phyloP scores from a whole-genome alignment of 2,888 invertebrate genomes.

The Gonocerus acuteangulatus region DNA sequence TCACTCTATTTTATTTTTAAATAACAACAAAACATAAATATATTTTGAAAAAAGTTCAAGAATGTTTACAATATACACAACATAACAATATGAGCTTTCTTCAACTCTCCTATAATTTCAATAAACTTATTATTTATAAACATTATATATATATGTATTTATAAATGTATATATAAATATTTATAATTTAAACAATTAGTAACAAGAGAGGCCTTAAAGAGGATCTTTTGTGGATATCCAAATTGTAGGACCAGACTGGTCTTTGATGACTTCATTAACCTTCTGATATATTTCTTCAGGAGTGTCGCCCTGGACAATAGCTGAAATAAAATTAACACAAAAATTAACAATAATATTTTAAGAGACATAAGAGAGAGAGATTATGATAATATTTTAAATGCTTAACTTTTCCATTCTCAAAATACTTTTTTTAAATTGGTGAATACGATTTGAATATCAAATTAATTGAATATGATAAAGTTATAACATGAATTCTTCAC shows the following conservation, averaged over 20 bases:
- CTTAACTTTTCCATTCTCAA: too few species aligned
- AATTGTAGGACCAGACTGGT: slow-evolving; percentile 90
- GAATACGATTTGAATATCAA: too few species aligned
- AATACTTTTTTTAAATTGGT: too few species aligned
- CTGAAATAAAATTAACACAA: slow-evolving; percentile 47
- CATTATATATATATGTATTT: slow-evolving; percentile 21
- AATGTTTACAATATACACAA: slow-evolving; percentile 27
- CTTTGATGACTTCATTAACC: slow-evolving; percentile 88
- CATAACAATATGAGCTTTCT: slow-evolving; percentile 14
- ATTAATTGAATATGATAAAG: too few species aligned
- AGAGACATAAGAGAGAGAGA: too few species aligned
- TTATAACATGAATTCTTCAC: too few species aligned
- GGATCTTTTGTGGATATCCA: slow-evolving; percentile 97
- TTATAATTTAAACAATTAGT: slow-evolving; percentile 17
- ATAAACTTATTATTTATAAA: slow-evolving; percentile 23
- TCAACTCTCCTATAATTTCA: slow-evolving; percentile 17
- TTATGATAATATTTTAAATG: too few species aligned
- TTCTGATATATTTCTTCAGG: slow-evolving; percentile 94
- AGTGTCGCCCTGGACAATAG: slow-evolving; percentile 93
- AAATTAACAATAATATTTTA: too few species aligned
- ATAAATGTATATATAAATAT: slow-evolving; percentile 17
- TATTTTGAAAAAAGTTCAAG: slow-evolving; percentile 13
- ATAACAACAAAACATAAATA: slow-evolving; percentile 13
- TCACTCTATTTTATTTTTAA: slow-evolving; percentile 12
- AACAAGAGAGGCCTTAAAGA: slow-evolving; percentile 54